Evolutionary conservation across 64 coral and sea anemone species (phyloP), one percentile per base, ranked within the genome.

Genomic region (Montipora efflorescens): DNA sequence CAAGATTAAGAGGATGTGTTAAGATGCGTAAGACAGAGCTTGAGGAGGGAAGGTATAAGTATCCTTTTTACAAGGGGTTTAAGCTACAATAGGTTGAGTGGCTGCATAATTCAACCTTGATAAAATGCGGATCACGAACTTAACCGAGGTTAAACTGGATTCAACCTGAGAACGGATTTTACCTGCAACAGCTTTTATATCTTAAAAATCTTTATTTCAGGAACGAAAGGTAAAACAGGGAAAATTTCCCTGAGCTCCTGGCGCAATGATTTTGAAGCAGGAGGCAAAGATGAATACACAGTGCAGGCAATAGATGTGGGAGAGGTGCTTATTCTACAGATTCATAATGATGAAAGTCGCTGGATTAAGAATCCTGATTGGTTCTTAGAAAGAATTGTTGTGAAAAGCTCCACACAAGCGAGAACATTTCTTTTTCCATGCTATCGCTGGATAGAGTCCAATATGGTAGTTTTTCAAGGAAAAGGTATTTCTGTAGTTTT

Each of bases 321-420:
- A 10, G 84, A 89, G 16, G 48, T 96, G 25, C 58, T 92, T 4
- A 20, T 93, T 18, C 68, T 96, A 12, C 53, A 77, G 18, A 18
- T 96, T 36, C 53, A 77, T 44, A 96, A 96, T n/a, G 86, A 92
- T 84, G 59, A 48, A 0, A 51, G 76, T 0, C 47, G 90, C 2
- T 83, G 67, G 61, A 74, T 52, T 36, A 53, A 88, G 48, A 79
- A 89, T 53, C 53, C 76, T 71, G 95, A 96, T 68, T 96, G 90
- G 95, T 96, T 96, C 79, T 77, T 92, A n/a, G 82, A 77, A 52
- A 83, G 92, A 71, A 87, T 96, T 14, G 25, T 44, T 25, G 81
- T 83, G 71, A 85, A 46, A 3, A 83, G 82, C 19, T 89, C 77
- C 46, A 45, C 19, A 18, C 75, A 84, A 44, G 59, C 89, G 2